A percentile compares a stretch with the other conserved stretches of the same genome.
phyloP scores from a whole-genome alignment of 2,113 vertebrate species.

The Podarcis raffonei region DNA sequence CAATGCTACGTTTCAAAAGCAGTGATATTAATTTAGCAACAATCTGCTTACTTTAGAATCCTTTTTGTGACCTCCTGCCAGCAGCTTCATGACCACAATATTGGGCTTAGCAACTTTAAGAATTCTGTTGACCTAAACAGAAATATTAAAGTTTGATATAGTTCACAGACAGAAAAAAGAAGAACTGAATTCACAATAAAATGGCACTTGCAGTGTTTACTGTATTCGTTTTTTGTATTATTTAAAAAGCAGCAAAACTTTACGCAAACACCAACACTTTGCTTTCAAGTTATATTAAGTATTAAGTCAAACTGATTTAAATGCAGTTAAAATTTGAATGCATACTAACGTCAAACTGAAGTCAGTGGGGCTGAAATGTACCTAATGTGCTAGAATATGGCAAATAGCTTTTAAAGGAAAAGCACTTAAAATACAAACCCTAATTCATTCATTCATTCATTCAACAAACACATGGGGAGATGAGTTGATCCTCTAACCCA shows the following conservation, averaged over 20 bases:
- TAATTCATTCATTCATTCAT: no score
- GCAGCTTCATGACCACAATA: conserved; percentile 96
- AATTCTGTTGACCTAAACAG: conserved; percentile 89
- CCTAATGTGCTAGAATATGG: no score
- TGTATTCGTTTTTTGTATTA: background rate
- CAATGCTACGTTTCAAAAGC: background rate
- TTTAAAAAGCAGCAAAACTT: background rate
- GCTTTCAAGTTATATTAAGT: background rate
- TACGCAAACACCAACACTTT: background rate
- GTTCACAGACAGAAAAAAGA: background rate
- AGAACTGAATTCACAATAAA: background rate
- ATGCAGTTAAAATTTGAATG: no score
- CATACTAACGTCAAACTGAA: no score
- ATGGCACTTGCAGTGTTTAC: background rate
- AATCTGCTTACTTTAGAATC: conserved; percentile 89
- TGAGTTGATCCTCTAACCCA: no score
- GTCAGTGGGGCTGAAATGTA: no score
- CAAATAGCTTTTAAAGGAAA: no score
- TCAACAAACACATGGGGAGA: no score
- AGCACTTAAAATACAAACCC: no score
- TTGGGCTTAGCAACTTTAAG: conserved; percentile 98
- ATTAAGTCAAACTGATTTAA: no score
- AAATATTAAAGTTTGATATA: conserved; percentile 32
- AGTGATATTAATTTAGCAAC: background rate
- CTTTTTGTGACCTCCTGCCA: conserved; percentile 98